Evolutionary conservation across 1,140 invertebrate genomes (phyloP), one percentile per base, ranked within the genome.

Genomic region (Halyomorpha halys): DNA sequence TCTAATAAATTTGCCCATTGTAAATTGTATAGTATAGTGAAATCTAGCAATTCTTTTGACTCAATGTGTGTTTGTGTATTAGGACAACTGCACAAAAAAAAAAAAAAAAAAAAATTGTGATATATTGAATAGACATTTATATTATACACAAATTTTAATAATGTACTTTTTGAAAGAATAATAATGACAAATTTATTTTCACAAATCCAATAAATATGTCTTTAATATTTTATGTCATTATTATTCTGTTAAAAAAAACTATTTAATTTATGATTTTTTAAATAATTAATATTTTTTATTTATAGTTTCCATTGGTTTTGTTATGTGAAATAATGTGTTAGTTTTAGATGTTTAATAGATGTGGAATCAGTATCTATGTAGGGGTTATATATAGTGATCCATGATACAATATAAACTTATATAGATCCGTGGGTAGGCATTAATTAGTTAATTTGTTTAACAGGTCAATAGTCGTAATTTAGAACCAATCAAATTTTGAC

Each of bases 1-100:
- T 59, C 8, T 16, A 23, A 59, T 27, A 27, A 59, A 59, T 23
- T 34, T 27, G 25, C 25, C 15, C 21, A 14, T n/a, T 59, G 4
- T 56, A 56, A 14, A 56, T n/a, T 19, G 54, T 59, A 5, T 59
- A 59, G 54, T 59, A 59, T 59, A 59, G 47, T 5, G 6, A 25
- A 27, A 59, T 27, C 15, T 59, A 59, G 54, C 54, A 59, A 8
- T 59, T 34, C 3, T 53, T 19, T 59, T 59, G 23, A 21, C 30
- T 25, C 9, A 21, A 59, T 27, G 30, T 59, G 19, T 59, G 54
- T 8, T 59, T 59, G 11, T 59, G 27, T 21, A 16, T 59, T 56
- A 59, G 30, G 30, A 59, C 54, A 59, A 27, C 30, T 59, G 54
- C 54, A 59, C 54, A 59, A 59, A 59, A 59, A 53, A 21, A 53